These are phyloP conservation scores for Onychorhynchus coronatus DNA, from an alignment of 2,113 vertebrate species.

Conservation along the genomic window DNA sequence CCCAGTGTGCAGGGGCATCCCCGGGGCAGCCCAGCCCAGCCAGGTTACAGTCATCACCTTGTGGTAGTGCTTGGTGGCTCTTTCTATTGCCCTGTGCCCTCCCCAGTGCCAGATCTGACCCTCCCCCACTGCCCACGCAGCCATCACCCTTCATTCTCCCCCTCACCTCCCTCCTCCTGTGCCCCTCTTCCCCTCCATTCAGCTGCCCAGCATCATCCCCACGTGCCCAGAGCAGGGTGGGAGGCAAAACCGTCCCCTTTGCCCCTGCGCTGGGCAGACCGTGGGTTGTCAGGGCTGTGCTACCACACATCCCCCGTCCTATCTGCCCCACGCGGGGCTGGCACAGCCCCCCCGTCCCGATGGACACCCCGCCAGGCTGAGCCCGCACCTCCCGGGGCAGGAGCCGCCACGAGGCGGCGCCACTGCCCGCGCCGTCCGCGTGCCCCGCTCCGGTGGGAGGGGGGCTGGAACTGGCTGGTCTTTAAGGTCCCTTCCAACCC, in stretches of 20 bases:
- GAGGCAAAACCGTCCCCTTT: accelerated
- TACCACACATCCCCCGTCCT: too few relatives aligned
- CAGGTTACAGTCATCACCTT: not conserved
- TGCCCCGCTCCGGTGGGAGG: not conserved
- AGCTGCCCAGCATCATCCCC: not conserved
- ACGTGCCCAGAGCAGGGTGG: not conserved
- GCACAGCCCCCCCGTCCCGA: not conserved
- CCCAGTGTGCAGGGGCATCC: not conserved
- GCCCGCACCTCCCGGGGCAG: accelerated
- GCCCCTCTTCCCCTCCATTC: too few relatives aligned
- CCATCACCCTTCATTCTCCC: not conserved
- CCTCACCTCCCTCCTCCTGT: too few relatives aligned
- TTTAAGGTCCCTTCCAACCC: not conserved
- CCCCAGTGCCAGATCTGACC: accelerated
- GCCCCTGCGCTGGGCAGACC: too few relatives aligned
- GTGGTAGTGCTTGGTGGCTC: not conserved
- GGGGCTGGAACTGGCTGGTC: not conserved
- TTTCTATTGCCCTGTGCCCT: not conserved
- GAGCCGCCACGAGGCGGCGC: not conserved
- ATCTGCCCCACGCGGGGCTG: accelerated
- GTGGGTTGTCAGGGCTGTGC: not conserved
- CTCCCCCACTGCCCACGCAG: not conserved
- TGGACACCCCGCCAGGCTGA: not conserved
- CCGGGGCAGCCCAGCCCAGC: not conserved
- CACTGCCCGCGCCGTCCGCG: too few relatives aligned